These are phyloP conservation scores for Mungos mungo DNA, from an alignment of 2,113 vertebrate genomes.

Conservation along the genomic window DNA sequence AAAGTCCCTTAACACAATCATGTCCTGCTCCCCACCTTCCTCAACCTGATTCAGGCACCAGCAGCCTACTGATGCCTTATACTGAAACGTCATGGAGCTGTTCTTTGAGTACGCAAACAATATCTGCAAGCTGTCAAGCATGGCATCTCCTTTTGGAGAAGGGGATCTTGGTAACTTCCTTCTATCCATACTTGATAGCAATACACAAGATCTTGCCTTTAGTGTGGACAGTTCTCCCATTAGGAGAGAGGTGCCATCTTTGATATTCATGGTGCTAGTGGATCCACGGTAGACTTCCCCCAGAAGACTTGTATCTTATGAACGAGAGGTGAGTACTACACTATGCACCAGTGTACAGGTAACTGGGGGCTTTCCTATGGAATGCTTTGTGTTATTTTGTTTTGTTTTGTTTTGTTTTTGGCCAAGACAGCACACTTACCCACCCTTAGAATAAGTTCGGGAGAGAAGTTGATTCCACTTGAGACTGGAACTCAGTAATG, in stretches of 20 bases:
- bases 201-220: slow-evolving; percentile 93
- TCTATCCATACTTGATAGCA: slow-evolving; percentile 85
- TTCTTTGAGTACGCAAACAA: slow-evolving; percentile 87
- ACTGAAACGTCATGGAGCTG: slow-evolving; percentile 84
- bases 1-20: too few relatives aligned
- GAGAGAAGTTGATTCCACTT: not conserved
- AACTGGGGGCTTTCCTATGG: slow-evolving; percentile 68
- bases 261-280: slow-evolving; percentile 93
- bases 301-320: slow-evolving; percentile 92
- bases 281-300: slow-evolving; percentile 92
- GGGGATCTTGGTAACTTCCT: slow-evolving; percentile 87
- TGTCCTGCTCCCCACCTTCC: too few relatives aligned
- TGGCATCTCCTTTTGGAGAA: slow-evolving; percentile 88
- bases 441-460: not conserved
- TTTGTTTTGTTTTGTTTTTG: too few relatives aligned
- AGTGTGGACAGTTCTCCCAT: slow-evolving; percentile 87
- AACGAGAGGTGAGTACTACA: slow-evolving; percentile 87
- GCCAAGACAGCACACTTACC: not conserved
- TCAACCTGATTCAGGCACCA: too few relatives aligned
- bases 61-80: slow-evolving; percentile 69
- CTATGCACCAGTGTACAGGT: not conserved
- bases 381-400: not conserved
- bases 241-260: slow-evolving; percentile 88
- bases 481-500: not conserved
- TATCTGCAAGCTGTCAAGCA: slow-evolving; percentile 86